phyloP scores from a whole-genome alignment of 2,797 vertebrate genomes.

The Bovichtus diacanthus region DNA sequence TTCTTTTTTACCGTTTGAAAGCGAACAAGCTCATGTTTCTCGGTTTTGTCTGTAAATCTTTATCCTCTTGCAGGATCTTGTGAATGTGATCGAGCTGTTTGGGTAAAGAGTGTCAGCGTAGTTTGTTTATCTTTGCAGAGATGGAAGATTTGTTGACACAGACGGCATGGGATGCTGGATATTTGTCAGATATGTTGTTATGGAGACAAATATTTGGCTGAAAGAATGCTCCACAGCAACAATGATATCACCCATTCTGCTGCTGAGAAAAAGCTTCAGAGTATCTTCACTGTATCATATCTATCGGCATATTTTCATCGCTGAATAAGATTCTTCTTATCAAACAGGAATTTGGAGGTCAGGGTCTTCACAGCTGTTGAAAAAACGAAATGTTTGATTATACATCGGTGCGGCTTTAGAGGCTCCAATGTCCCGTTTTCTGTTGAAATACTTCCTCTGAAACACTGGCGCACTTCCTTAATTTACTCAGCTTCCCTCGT shows the following conservation, averaged over 20 bases:
- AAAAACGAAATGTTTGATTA: not conserved
- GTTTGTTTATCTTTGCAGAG: slow-evolving; percentile 54
- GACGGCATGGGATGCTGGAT: slow-evolving; percentile 5
- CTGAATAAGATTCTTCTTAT: not conserved
- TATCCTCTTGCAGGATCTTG: slow-evolving; percentile 10
- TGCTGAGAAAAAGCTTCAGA: slow-evolving; percentile 3
- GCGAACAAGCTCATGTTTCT: not conserved
- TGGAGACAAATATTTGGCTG: slow-evolving; percentile 69
- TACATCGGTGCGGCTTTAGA: not conserved
- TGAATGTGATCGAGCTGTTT: slow-evolving; percentile 28
- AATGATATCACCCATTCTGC: slow-evolving; percentile 36
- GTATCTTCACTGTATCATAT: slow-evolving; percentile 14
- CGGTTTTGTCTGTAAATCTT: not conserved
- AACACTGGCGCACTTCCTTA: slow-evolving; percentile 67
- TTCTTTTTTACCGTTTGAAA: slow-evolving; percentile 28
- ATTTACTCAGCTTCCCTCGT: slow-evolving; percentile 72
- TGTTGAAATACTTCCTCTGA: slow-evolving; percentile 76
- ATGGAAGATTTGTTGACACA: slow-evolving; percentile 40
- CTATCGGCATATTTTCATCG: slow-evolving; percentile 16
- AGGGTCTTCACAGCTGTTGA: not conserved
- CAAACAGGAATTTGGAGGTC: slow-evolving; percentile 37
- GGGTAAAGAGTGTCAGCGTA: slow-evolving; percentile 1
- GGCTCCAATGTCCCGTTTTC: slow-evolving; percentile 38
- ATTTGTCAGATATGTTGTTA: slow-evolving; percentile 52
- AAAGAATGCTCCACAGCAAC: slow-evolving; percentile 32